Evolutionary conservation across 2,888 invertebrate genomes (phyloP), one percentile per base, ranked within the genome.

Genomic region (Aphidius colemani): DNA sequence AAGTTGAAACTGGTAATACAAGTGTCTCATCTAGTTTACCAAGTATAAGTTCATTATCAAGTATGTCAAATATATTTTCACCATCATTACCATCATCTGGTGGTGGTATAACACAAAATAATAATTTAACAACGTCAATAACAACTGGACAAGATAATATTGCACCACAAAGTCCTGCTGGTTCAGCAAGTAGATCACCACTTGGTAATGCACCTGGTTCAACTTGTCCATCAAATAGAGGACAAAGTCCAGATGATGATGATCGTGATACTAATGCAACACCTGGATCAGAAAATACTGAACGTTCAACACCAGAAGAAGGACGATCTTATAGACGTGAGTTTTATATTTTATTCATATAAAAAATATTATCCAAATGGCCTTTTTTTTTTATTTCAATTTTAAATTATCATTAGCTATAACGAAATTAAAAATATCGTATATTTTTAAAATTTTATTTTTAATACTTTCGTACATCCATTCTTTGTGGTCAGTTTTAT

Each of bases 221-320:
- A 8, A 70, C 76, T 7, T 5, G 30, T 30, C 62, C 66, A n/a
- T 70, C 69, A 39, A 80, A 78, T 71, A 74, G 78, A 0, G 78
- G 79, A 7, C 71, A 74, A 5, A 78, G 78, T 1, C 76, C 78
- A 43, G 81, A 82, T 45, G 82, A 82, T 53, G 81, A 82, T 61
- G 82, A 83, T 58, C 78, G 83, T 40, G 83, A 83, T 53, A 78
- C 82, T 10, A 83, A 82, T 65, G 83, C 81, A 3, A 84, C 84
- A 0, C 84, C 84, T 3, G 83, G 83, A 45, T 84, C 84, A n/a
- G 84, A 84, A 68, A 83, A 83, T 65, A 84, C 84, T 53, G 84
- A 84, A 66, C 75, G 84, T n/a, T 84, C 84, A 40, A 84, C 84
- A 45, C 84, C 84, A 3, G 84, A 84, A 71, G 84, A 84, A 69